Evolutionary conservation across 2,113 vertebrate genomes (phyloP).

Genomic region (Actenoides lindsayi): DNA sequence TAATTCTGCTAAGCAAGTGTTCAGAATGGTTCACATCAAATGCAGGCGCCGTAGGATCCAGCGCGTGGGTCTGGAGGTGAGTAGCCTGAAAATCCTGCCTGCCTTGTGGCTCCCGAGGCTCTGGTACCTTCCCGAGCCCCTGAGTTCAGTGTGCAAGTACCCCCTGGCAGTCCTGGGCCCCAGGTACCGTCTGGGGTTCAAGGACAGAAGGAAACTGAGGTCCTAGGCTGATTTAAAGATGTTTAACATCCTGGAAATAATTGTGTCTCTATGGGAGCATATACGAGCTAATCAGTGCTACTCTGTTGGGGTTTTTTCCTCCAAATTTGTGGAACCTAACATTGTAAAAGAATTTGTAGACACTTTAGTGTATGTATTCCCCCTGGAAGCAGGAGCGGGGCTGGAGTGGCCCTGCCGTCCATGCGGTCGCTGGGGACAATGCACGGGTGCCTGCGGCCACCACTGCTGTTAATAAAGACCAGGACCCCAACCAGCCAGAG

Average conservation of each 20-base stretch:
- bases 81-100: not conserved
- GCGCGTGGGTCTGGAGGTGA: rapidly evolving
- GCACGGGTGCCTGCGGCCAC: not conserved
- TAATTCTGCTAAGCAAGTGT: not conserved
- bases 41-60: rapidly evolving
- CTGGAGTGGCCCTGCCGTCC: not conserved
- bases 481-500: not conserved
- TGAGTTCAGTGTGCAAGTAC: not conserved
- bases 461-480: not conserved
- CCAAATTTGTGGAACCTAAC: not conserved
- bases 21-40: not conserved
- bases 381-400: not conserved
- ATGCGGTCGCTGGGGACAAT: not conserved
- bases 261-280: not conserved
- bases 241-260: not conserved
- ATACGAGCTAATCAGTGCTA: not conserved
- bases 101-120: not conserved
- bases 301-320: not conserved
- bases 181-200: not conserved
- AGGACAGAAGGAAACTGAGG: not conserved
- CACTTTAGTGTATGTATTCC: not conserved
- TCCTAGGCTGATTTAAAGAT: not conserved
- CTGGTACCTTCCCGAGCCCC: not conserved
- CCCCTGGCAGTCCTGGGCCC: not conserved
- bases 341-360: not conserved